Percentiles rank a stretch among this genome's conserved stretches.
Conservation (phyloP, 2,797 vertebrate species). For the Phataginus tetradactyla region DNA sequence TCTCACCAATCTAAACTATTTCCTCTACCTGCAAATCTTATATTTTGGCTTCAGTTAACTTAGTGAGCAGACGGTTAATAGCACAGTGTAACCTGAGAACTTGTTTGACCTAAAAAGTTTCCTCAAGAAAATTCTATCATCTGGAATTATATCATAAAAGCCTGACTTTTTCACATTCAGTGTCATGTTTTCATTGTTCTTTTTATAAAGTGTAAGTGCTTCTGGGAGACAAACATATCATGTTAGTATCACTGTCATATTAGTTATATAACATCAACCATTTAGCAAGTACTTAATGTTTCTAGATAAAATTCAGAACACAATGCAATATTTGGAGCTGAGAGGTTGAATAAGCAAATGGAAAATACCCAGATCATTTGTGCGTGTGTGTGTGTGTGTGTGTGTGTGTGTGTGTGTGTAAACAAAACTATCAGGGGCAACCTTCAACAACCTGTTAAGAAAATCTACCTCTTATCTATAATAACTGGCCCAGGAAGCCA, state of each 20-base stretch:
- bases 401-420: not conserved
- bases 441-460: not conserved
- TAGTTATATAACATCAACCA: not conserved
- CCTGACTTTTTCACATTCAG: not conserved
- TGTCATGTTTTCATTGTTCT: not conserved
- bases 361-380: not conserved
- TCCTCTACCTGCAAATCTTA: not conserved
- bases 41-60: not conserved
- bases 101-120: constrained; percentile 4
- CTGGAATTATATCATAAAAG: not conserved
- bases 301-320: constrained; percentile 12
- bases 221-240: not conserved
- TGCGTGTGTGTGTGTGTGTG: not conserved
- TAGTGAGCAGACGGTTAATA: not conserved
- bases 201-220: not conserved
- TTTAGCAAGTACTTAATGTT: constrained; percentile 17
- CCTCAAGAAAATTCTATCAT: constrained; percentile 2
- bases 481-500: not conserved
- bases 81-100: not conserved
- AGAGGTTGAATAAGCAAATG: not conserved
- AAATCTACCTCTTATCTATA: not conserved
- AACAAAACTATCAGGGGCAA: not conserved
- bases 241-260: not conserved
- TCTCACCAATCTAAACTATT: not conserved
- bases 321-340: not conserved